Evolutionary conservation across 2,797 vertebrate genomes (phyloP).

Genomic region (Cuniculus paca): DNA sequence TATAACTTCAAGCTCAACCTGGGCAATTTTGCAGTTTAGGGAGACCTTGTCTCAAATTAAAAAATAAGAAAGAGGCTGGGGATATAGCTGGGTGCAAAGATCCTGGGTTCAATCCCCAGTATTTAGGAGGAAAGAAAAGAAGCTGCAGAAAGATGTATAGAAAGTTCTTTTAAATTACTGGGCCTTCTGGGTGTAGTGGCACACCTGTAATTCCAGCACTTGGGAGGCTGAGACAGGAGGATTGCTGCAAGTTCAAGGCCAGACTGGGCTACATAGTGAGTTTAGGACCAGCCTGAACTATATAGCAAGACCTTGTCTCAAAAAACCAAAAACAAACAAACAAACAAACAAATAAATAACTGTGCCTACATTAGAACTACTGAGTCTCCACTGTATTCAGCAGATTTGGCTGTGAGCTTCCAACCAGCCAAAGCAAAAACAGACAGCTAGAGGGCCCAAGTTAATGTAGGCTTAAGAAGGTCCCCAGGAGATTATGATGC

Average conservation of each 20-base stretch:
- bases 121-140: neutral
- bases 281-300: neutral
- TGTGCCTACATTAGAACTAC: neutral
- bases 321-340: neutral
- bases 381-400: neutral
- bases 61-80: neutral
- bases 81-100: neutral
- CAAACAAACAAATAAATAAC: neutral
- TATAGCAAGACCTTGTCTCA: neutral
- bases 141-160: neutral
- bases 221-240: neutral
- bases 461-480: neutral
- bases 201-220: neutral
- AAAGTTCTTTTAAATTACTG: neutral
- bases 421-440: constrained; percentile 14
- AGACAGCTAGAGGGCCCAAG: neutral
- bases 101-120: neutral
- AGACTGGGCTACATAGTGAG: neutral
- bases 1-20: neutral
- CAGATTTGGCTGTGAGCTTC: constrained; percentile 42
- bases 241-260: neutral
- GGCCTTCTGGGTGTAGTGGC: neutral
- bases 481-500: neutral
- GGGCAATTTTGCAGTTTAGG: neutral
- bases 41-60: neutral